phyloP scores from a whole-genome alignment of 1,140 invertebrate genomes.

The Palaemon carinicauda region DNA sequence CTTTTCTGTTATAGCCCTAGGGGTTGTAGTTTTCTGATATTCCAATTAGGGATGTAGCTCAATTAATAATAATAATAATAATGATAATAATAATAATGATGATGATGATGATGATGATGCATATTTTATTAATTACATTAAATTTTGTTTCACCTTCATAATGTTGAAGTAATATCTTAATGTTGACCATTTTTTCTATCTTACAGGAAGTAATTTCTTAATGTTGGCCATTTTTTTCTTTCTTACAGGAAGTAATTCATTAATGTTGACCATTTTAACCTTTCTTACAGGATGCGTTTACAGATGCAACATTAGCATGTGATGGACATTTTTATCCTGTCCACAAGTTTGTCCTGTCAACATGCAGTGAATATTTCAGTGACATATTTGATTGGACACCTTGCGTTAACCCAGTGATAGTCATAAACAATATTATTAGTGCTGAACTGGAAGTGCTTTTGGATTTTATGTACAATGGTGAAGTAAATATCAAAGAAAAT shows the following conservation, averaged over 20 bases:
- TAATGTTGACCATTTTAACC: background rate
- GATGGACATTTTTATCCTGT: constrained; percentile 57
- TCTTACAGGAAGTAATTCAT: background rate
- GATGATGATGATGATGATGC: too few species aligned
- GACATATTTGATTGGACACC: constrained; percentile 59
- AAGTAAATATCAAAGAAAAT: constrained; percentile 49
- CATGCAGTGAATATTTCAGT: constrained; percentile 57
- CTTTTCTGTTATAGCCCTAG: too few species aligned
- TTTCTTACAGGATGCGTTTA: constrained; percentile 44
- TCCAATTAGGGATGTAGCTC: too few species aligned
- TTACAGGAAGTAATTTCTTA: background rate
- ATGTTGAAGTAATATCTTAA: background rate
- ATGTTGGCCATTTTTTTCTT: background rate
- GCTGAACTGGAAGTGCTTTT: constrained; percentile 51
- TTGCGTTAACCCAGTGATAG: constrained; percentile 57
- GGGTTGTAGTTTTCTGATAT: background rate
- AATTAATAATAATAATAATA: too few species aligned
- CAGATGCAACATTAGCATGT: constrained; percentile 59
- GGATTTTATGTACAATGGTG: constrained; percentile 58
- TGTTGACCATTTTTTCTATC: background rate
- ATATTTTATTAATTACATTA: background rate
- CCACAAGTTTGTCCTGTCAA: constrained; percentile 58
- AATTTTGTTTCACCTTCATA: background rate
- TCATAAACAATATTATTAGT: constrained; percentile 53
- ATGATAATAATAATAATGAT: too few species aligned